Evolutionary conservation across 2,797 vertebrate genomes (phyloP), one percentile per base, ranked within the genome.

Genomic region (Leucoraja ocellata): DNA sequence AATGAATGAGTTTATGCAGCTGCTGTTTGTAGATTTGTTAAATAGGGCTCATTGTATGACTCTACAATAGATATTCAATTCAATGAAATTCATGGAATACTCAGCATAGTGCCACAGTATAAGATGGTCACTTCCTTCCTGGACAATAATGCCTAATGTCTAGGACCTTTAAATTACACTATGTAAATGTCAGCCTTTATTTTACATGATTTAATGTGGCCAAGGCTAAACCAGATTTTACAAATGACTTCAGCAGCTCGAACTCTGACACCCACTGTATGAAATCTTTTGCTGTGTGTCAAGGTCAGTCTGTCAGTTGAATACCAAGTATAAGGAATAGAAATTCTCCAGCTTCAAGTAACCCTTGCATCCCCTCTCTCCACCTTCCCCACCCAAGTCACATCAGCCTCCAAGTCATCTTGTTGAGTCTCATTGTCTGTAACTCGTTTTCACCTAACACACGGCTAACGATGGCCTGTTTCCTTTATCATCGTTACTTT

Each of bases 1-100:
- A n/a, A 65, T 65, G 63, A 65, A 88, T 65, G n/a, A 65, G n/a
- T 88, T 88, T 63, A 32, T 21, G 84, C 61, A 88, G 84, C 61
- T 88, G 84, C 16, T n/a, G 14, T 88, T 88, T 65, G 65, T 88
- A 88, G 83, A 88, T 32, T 16, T 65, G 63, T 88, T 88, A 88
- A 88, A 88, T 88, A 63, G 32, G 84, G 28, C 4, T 16, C 61
- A 65, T 88, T 88, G n/a, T 65, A 88, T 36, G 84, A 88, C n/a
- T 88, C 61, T 65, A 88, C 84, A 88, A 88, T 88, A 65, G 84
- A 65, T 88, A 88, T 63, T 65, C n/a, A 36, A 88, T 63, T 65
- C n/a, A 36, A 65, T 61, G 84, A 88, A 65, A 65, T 65, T 18
- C 32, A 32, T 32, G 61, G 28, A 65, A 16, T 36, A 32, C 58